These are phyloP conservation scores for Hyperopisus bebe DNA, from an alignment of 2,113 vertebrate species.

Conservation along the genomic window DNA sequence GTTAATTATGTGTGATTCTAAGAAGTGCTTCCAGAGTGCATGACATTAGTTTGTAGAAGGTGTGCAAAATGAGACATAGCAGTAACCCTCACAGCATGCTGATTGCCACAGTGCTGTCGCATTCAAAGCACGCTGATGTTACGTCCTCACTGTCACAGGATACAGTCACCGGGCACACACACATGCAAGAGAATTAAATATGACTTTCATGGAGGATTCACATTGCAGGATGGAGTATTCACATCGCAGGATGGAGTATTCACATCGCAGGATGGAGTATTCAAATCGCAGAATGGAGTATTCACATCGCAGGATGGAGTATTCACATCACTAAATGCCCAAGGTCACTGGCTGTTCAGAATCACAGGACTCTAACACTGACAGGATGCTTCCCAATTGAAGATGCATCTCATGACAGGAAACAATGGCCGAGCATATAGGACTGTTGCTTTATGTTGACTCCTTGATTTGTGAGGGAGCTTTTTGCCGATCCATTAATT, in stretches of 20 bases:
- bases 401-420: not conserved
- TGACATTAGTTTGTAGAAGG: not conserved
- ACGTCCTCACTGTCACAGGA: not conserved
- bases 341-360: not conserved
- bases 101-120: not conserved
- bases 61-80: not conserved
- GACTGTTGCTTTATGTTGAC: not conserved
- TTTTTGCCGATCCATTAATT: not conserved
- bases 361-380: not conserved
- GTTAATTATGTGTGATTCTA: not conserved
- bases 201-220: not conserved
- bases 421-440: not conserved
- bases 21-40: not conserved
- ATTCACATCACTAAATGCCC: not conserved
- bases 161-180: not conserved
- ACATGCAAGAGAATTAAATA: not conserved
- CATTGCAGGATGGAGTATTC: not conserved
- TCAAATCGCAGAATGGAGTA: not conserved
- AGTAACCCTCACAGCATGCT: not conserved
- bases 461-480: not conserved
- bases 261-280: not conserved
- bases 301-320: not conserved
- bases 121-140: not conserved
- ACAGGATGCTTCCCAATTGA: not conserved
- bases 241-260: not conserved